Base-by-base conservation (phyloP, 2,888 invertebrate species). In the Anagyrus pseudococci region DNA sequence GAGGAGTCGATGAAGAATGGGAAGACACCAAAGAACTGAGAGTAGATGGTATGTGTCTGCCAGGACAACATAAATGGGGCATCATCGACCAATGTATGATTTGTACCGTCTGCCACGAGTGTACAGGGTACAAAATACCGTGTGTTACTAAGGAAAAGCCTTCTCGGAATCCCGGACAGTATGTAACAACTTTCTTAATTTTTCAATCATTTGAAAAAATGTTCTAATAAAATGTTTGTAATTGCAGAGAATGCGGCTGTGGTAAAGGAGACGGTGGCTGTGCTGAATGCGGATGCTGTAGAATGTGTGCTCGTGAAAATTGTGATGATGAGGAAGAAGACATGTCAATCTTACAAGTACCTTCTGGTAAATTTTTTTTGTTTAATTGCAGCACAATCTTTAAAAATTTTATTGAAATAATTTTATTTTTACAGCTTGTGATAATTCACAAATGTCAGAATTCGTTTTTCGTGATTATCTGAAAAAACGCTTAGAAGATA, bases 211-310 rank as follows among this genome's bases (percentile, higher is more conserved):
- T n/a, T n/a, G n/a, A n/a, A n/a, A n/a, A n/a, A n/a, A n/a, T n/a
- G n/a, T 49, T 49, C 29, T 46, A 13, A 33, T 25, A 25, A 1
- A 13, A 7, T 25, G 19, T 23, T 37, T 37, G 8, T 37, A 8
- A 37, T 37, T 37, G 8, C 76, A 96, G 95, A 75, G 90, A 91
- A 73, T 98, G 97, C 81, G 95, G 96, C 0, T 98, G 97, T 83
- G 97, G 97, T 2, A 92, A 93, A 77, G 98, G 97, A 0, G 96
- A 97, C 78, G 92, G 95, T 57, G 97, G 97, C 0, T 98, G 97
- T 77, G 88, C 90, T 1, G 89, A 91, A 67, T 98, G 98, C 81
- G 97, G 98, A 2, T 89, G 93, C 37, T 98, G 98, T 78, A 86
- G 94, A 44, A 86, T 90, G 2, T 98, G 98, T 79, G 96, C 93